Percentiles rank a stretch among this genome's conserved stretches.
These are phyloP conservation scores for Matsumyia berberina DNA, from an alignment of 2,888 invertebrate species.

Conservation along the genomic window DNA sequence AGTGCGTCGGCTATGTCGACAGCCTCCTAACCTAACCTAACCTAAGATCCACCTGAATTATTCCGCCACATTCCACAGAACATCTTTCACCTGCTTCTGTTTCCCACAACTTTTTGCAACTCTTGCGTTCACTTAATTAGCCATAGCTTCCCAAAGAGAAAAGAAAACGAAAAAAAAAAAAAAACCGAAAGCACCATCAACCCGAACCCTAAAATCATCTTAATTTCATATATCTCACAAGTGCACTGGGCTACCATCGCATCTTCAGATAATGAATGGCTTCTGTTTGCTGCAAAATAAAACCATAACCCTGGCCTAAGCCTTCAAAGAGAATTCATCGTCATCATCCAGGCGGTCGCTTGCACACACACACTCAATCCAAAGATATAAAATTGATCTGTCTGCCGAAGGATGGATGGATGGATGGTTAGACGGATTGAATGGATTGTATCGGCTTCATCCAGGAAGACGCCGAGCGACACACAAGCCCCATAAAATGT, in stretches of 20 bases:
- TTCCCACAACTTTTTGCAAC: slow-evolving; percentile 51
- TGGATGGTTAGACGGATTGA: slow-evolving; percentile 1
- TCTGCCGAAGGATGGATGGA: slow-evolving; percentile 25
- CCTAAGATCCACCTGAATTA: too few relatives aligned
- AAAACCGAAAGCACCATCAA: slow-evolving; percentile 9
- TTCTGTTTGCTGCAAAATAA: slow-evolving; percentile 60
- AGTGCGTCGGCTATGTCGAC: too few relatives aligned
- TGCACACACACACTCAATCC: not conserved
- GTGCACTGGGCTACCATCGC: slow-evolving; percentile 52
- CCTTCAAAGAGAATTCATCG: slow-evolving; percentile 32
- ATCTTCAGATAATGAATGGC: slow-evolving; percentile 72
- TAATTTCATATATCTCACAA: slow-evolving; percentile 74
- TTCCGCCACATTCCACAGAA: too few relatives aligned
- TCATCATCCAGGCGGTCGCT: slow-evolving; percentile 9
- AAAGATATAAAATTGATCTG: slow-evolving; percentile 37
- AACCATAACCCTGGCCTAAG: slow-evolving; percentile 42
- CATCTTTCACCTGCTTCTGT: slow-evolving; percentile 57
- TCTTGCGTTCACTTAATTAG: slow-evolving; percentile 68
- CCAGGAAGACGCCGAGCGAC: slow-evolving; percentile 66
- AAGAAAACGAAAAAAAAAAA: slow-evolving; percentile 8
- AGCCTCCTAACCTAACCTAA: too few relatives aligned
- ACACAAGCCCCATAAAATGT: slow-evolving; percentile 56
- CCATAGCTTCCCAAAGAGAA: slow-evolving; percentile 39
- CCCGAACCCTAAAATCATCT: slow-evolving; percentile 70
- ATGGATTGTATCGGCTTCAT: slow-evolving; percentile 42